Evolutionary conservation across 1,140 invertebrate species (phyloP), one percentile per base, ranked within the genome.

Genomic region (Orussus abietinus): DNA sequence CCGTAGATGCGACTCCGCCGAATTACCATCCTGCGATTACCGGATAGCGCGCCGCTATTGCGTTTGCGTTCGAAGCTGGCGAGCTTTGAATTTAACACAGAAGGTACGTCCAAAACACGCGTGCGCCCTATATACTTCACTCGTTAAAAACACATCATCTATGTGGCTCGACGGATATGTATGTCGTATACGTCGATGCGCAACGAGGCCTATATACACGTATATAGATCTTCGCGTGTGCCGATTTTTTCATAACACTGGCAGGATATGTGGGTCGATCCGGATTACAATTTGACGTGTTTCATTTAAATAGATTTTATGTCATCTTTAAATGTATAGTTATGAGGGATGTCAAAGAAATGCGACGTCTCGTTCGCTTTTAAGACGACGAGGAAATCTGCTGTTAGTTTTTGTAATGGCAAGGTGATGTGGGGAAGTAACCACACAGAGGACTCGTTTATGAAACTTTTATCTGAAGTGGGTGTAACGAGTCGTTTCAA

Each of bases 21-120:
- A 55, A 55, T 55, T 54, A 42, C 51, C 45, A 58, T 53, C 36
- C 48, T 62, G 51, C 56, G 54, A 60, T 63, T 48, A 61, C 52
- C 57, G 59, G 64, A 65, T 57, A 61, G 64, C 60, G 62, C 57
- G 42, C 63, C 51, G 59, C 64, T 59, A 66, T 63, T 66, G 66
- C 66, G 66, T 69, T 68, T 66, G 57, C 63, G 64, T 42, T 59
- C 59, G 48, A 60, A 57, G 50, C 55, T 55, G 55, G 55, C 58
- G 63, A 62, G 62, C 63, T 62, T 66, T 70, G 65, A 62, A 62
- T 68, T 69, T 57, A 64, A 48, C 42, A 48, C 52, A 51, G 47
- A 71, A 71, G 69, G 69, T 72, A 71, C 62, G 69, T 73, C 66
- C 41, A 48, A 51, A 32, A 36, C 38, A 49, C 57, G 69, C 68